Evolutionary conservation across 2,888 invertebrate genomes (phyloP).

Genomic region (Lamellibrachia columna): DNA sequence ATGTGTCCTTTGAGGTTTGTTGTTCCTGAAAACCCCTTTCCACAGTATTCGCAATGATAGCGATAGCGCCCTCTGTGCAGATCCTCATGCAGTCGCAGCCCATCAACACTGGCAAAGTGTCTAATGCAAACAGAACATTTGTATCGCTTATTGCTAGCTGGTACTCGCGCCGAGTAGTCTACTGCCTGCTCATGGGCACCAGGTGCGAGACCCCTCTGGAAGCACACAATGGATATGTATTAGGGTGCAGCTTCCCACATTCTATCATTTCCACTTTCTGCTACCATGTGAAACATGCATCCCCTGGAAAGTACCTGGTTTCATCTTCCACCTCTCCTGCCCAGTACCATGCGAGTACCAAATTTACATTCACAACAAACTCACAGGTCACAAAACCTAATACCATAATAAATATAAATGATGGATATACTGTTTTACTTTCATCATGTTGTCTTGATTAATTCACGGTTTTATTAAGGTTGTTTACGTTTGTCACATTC

Average conservation of each 20-base stretch:
- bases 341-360: too few relatives aligned
- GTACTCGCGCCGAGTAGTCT: neutral
- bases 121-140: neutral
- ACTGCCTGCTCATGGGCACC: neutral
- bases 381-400: too few relatives aligned
- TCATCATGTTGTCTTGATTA: too few relatives aligned
- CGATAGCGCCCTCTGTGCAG: neutral
- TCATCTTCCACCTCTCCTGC: too few relatives aligned
- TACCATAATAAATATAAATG: too few relatives aligned
- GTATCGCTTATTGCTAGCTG: neutral
- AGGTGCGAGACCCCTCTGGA: neutral
- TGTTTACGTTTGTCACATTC: too few relatives aligned
- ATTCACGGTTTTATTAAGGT: too few relatives aligned
- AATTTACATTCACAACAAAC: too few relatives aligned
- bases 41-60: conserved; percentile 18
- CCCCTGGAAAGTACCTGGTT: neutral
- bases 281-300: neutral
- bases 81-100: neutral
- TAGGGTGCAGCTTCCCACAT: neutral
- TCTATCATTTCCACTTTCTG: neutral
- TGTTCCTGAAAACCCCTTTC: conserved; percentile 16
- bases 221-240: conserved; percentile 3
- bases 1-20: neutral
- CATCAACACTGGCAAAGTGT: neutral
- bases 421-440: too few relatives aligned